Conservation (phyloP, 2,888 invertebrate species). For the Pardosa pseudoannulata region DNA sequence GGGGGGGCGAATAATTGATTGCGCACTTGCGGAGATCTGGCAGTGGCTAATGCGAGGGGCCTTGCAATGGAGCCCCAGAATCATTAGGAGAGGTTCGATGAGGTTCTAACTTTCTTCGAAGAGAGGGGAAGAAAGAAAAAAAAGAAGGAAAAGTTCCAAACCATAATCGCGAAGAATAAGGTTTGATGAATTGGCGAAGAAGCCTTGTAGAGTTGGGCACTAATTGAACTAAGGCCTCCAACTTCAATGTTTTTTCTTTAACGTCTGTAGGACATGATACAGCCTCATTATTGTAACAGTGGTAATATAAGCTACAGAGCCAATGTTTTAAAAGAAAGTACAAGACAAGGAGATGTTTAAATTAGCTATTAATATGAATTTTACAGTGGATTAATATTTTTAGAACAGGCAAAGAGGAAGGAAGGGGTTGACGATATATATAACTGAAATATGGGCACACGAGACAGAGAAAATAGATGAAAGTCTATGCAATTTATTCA, state of each 20-base stretch:
- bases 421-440: too few relatives aligned
- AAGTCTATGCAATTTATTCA: too few relatives aligned
- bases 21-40: conserved; percentile 32
- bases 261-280: not conserved
- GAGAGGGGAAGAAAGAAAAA: conserved; percentile 8
- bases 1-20: conserved; percentile 41
- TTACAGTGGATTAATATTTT: too few relatives aligned
- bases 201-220: conserved; percentile 7
- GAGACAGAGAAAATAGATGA: too few relatives aligned
- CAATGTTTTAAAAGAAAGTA: not conserved
- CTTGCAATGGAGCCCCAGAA: conserved; percentile 29
- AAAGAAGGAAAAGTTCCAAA: conserved; percentile 14
- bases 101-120: conserved; percentile 12
- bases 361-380: not conserved
- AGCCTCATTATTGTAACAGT: not conserved
- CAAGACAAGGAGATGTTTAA: not conserved
- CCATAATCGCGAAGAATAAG: conserved; percentile 41
- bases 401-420: too few relatives aligned
- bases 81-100: conserved; percentile 35
- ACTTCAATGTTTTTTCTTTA: conserved; percentile 7
- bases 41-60: conserved; percentile 31
- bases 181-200: conserved; percentile 48
- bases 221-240: conserved; percentile 42
- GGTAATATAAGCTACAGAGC: not conserved
- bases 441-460: too few relatives aligned